Evolutionary conservation across 2,113 vertebrate species (phyloP), one percentile per base, ranked within the genome.

Genomic region (Loxodonta africana): DNA sequence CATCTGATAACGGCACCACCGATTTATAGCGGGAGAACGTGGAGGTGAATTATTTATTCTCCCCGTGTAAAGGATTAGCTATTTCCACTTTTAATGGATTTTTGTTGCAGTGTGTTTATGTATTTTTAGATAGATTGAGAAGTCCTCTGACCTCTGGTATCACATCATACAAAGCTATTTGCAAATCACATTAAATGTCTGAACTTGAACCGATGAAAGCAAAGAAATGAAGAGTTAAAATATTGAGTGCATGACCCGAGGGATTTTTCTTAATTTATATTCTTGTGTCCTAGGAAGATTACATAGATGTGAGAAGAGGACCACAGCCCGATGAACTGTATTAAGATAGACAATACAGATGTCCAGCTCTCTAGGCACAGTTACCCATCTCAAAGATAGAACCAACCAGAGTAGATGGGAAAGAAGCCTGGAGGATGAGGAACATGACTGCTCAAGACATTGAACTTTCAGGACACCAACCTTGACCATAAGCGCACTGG

Each of bases 31-130:
- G 57, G 69, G 95, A 95, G 95, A 97, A 95, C 95, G 90, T 67
- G 37, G 90, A 97, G 95, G 95, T 92, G 95, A 96, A 78, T 97
- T 97, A 97, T 98, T 98, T 93, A 96, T 97, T 97, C 93, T 98
- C 95, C 84, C 93, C 92, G 73, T 91, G 95, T 97, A 95, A 97
- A 91, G 95, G 96, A 98, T 98, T 98, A 98, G 95, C 97, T 98
- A 92, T 97, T 98, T 98, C 96, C 97, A 92, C 96, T 97, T 95
- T 98, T 98, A 97, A 98, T 96, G 94, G 94, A 97, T 98, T 98
- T 98, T 98, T 91, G 89, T 95, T 97, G 96, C 3, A 9, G 87
- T 74, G 41, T 96, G 91, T 97, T 98, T 98, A 94, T 96, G 87
- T 96, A 98, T 96, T 97, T 97, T 97, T 93, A 96, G 92, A 97